phyloP scores from a whole-genome alignment of 2,113 vertebrate genomes.

The Stegastes partitus region DNA sequence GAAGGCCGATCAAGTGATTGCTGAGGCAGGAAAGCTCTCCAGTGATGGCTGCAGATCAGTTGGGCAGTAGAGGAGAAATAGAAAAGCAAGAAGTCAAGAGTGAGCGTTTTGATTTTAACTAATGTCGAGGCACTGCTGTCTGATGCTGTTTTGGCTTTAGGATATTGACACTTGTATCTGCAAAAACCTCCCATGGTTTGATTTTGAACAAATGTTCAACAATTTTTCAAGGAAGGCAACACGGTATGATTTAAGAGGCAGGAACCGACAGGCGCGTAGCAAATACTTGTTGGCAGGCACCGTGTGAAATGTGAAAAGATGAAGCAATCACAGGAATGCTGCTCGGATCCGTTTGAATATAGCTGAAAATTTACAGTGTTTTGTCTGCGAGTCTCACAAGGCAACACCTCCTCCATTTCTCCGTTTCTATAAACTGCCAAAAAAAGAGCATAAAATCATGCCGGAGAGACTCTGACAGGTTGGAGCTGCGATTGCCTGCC shows the following conservation, averaged over 20 bases:
- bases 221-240: slow-evolving; percentile 17
- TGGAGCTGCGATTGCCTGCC: slow-evolving; percentile 30
- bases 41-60: not conserved
- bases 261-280: slow-evolving; percentile 21
- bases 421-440: slow-evolving; percentile 41
- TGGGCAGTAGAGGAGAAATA: not conserved
- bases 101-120: not conserved
- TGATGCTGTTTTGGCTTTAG: slow-evolving; percentile 9
- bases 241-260: slow-evolving; percentile 3
- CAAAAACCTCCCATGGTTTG: not conserved
- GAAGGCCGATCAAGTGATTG: not conserved
- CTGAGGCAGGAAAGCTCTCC: not conserved
- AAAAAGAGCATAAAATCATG: slow-evolving; percentile 31
- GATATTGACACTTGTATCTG: slow-evolving; percentile 3
- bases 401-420: slow-evolving; percentile 14
- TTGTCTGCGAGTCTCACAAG: slow-evolving; percentile 5
- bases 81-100: not conserved
- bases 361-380: slow-evolving; percentile 15
- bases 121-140: not conserved
- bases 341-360: slow-evolving; percentile 6
- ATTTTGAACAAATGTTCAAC: not conserved
- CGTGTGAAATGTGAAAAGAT: not conserved
- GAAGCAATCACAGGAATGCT: slow-evolving; percentile 6
- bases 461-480: slow-evolving; percentile 36
- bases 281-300: slow-evolving; percentile 1